Base-by-base conservation (phyloP, 2,113 vertebrate species). In the Chaenocephalus aceratus region DNA sequence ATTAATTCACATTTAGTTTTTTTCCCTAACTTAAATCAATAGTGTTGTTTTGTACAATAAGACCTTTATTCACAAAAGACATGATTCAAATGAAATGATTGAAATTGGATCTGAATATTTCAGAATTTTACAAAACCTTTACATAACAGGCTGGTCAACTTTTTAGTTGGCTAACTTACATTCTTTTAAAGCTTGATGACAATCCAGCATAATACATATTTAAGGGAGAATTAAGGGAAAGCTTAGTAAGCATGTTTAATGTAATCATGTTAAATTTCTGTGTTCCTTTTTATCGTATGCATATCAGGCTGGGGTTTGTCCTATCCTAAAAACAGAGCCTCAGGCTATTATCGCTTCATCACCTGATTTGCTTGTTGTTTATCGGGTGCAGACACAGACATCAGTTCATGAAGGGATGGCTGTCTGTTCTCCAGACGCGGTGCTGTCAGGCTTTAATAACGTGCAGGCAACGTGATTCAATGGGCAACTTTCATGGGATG, bases 301-400 rank as follows among this genome's bases (percentile, higher is more conserved):
- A 7, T 41, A 41, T 41, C 36, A 36, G 36, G 36, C 36, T 41
- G 36, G 36, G 36, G 36, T 21, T 65, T 30, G 45, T 58, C 34
- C 1, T 2, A 46, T 60, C 30, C 18, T 61, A n/a, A 36, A n/a
- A 26, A 64, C 34, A 52, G 8, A 51, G 57, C 12, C 11, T 71
- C 15, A 66, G 41, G 53, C 30, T 75, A 7, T 61, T 56, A 82
- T 36, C 36, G 57, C 23, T 4, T 30, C 23, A 18, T 80, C 79
- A 75, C 51, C 68, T 78, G 65, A 67, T 65, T 82, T 51, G 5
- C 57, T 52, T 46, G 34, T 63, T 72, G 62, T 66, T 65, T 75
- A 62, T 79, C 51, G 48, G 56, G 63, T 5, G 11, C 66, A 71
- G 62, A 79, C 68, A 57, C 82, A 71, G 62, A 72, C 62, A 73